Conservation (phyloP, 2,797 vertebrate species). For the Pachyuromys duprasi region DNA sequence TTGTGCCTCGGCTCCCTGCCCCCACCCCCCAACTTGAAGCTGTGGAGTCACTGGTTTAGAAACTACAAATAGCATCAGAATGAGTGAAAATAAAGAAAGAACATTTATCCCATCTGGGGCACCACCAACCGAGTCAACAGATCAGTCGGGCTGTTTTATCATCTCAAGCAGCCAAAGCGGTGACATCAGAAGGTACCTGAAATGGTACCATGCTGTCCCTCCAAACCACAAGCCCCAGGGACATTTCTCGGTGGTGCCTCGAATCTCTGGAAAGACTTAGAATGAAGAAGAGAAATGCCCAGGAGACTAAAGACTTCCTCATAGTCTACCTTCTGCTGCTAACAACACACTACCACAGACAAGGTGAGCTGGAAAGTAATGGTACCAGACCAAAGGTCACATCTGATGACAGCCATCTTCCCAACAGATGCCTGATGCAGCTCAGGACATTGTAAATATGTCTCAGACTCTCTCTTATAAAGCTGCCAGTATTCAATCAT, state of each 20-base stretch:
- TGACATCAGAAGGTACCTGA: not conserved
- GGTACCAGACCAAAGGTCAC: not conserved
- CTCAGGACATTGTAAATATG: not conserved
- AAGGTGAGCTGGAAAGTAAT: not conserved
- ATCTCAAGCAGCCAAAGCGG: not conserved
- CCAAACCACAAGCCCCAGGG: not conserved
- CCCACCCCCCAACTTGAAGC: not conserved
- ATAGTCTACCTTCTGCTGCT: not conserved
- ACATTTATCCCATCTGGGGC: not conserved
- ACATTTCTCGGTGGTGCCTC: not conserved
- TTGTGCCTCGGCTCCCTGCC: no score
- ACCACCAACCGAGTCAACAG: not conserved
- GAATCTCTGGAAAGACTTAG: not conserved
- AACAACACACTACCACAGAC: not conserved
- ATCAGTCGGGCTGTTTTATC: not conserved
- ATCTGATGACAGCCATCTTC: not conserved
- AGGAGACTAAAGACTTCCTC: not conserved
- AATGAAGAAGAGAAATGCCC: not conserved
- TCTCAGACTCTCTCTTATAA: not conserved
- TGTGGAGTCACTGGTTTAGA: not conserved
- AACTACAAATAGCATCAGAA: not conserved
- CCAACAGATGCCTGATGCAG: not conserved
- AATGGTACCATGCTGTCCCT: not conserved
- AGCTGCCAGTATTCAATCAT: not conserved
- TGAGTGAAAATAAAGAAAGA: not conserved